Evolutionary conservation across 2,888 invertebrate genomes (phyloP), one percentile per base, ranked within the genome.

Genomic region (Microctonus aethiopoides): DNA sequence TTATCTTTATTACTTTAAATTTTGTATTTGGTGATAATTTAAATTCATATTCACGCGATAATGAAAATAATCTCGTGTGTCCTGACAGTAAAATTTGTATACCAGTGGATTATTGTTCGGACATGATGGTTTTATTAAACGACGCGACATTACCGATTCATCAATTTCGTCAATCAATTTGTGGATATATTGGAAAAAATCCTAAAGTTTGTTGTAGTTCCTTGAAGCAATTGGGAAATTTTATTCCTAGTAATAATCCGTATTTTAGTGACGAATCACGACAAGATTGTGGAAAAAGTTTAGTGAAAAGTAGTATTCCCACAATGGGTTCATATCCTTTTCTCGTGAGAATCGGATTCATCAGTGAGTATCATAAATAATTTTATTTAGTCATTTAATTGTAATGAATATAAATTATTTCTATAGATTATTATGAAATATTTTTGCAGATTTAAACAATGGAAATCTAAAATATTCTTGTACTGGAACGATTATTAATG

Each of bases 381-480:
- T 20, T 16, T 16, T 7, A 9, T 7, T 29, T 4, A 29, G 7
- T 29, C 29, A 7, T 7, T 6, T 39, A 5, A 6, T 39, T n/a
- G 39, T 11, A 39, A 36, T 6, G n/a, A 39, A 39, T 39, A 13
- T n/a, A 5, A 5, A 7, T n/a, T 46, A n/a, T 20, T 16, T 4
- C 4, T 20, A 16, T 52, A n/a, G 7, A 1, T 52, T n/a, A 16
- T 20, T 54, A 41, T 16, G 13, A 13, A 9, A 22, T 3, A 16
- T 22, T 20, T 32, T 76, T 74, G 56, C 82, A 94, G 94, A 93
- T 81, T 88, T 90, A 62, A 89, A 90, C 4, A 91, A 90, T 0
- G 92, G 92, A 2, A 91, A 91, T 72, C 89, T 92, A 52, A 91
- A 92, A 54, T 94, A 92, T 84, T 93, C 94, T 1, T 94, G 94